Evolutionary conservation across 2,113 vertebrate genomes (phyloP), one percentile per base, ranked within the genome.

Genomic region (Thalassarche chlororhynchos): DNA sequence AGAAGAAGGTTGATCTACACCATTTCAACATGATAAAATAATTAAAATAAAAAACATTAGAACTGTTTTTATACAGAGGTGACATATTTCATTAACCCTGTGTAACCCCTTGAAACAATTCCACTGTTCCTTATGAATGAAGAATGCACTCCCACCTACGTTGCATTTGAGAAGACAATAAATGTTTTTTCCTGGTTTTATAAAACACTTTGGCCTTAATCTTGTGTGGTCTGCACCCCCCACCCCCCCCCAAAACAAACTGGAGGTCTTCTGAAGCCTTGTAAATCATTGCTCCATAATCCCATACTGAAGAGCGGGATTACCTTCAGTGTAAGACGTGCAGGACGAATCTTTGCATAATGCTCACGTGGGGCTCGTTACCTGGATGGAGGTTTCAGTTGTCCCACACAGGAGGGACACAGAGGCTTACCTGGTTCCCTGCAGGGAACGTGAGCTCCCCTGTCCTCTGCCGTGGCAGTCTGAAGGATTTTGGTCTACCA

Each of bases 251-350:
- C 31, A 17, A 14, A 70, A 28, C 10, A 16, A 68, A 69, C 52
- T 60, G 47, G 44, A 71, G 60, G 12, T 77, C 61, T 82, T n/a
- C 68, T 62, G 68, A 78, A 90, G 87, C 52, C 42, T 60, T 44
- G 76, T 57, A 91, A 87, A 77, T 57, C 49, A 14, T 18, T 65
- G 70, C 60, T 79, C 47, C 51, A 1, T 90, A 94, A 98, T 97
- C 92, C 89, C 38, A 10, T 82, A 77, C 94, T 60, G 94, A 90
- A 79, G 82, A 89, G 93, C 61, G 57, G 92, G 96, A 81, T 94
- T 94, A 86, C 26, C 20, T 10, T 11, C 26, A 23, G 65, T 15
- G 54, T 32, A 20, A 75, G 82, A 61, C 1, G 3, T 72, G 69
- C 82, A 72, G 71, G 71, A 21, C 12, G 3, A 14, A 5, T 81